Evolutionary conservation across 2,888 invertebrate genomes (phyloP), one percentile per base, ranked within the genome.

Genomic region (Nycteola revayana): DNA sequence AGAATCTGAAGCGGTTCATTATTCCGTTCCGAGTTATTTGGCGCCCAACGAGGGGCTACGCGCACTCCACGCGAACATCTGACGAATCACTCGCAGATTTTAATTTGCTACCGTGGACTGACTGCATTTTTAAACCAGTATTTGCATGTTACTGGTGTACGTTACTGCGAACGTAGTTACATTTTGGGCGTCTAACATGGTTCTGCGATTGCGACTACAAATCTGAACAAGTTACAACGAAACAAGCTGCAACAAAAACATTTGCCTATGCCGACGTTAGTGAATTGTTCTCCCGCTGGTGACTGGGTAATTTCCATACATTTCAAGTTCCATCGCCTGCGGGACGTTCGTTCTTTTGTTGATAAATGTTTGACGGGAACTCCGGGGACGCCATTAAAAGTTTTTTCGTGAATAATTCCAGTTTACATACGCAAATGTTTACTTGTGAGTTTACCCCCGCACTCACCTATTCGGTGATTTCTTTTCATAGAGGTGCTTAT

Each of bases 251-350:
- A 85, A 84, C 86, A 84, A 87, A 87, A 87, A 86, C 85, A 86
- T 86, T 85, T 80, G 86, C 79, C 83, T 83, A 85, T 82, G 85
- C 80, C 82, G 66, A 77, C 72, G 85, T 84, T 85, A 87, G 86
- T 86, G 87, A 85, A 87, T 87, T 87, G 86, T 88, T 87, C 86
- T 84, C 80, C 72, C 83, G 87, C 81, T 77, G 75, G 85, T 86
- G 87, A 84, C 86, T 87, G 80, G 86, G 87, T 87, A 88, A 88
- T 88, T 87, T 88, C 86, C 88, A 88, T 88, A 88, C 86, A 88
- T 88, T 87, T 87, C 81, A 86, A 87, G 87, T 87, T 88, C 85
- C 78, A 85, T 87, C 87, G 87, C 87, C 88, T 86, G 85, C 85
- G 88, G 87, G 86, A 87, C 85, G 86, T 86, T 87, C 86, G 82